Percentiles rank a stretch among this genome's conserved stretches.
These are phyloP conservation scores for Ernsta delagoae DNA, from an alignment of 2,888 invertebrate species.

Conservation along the genomic window DNA sequence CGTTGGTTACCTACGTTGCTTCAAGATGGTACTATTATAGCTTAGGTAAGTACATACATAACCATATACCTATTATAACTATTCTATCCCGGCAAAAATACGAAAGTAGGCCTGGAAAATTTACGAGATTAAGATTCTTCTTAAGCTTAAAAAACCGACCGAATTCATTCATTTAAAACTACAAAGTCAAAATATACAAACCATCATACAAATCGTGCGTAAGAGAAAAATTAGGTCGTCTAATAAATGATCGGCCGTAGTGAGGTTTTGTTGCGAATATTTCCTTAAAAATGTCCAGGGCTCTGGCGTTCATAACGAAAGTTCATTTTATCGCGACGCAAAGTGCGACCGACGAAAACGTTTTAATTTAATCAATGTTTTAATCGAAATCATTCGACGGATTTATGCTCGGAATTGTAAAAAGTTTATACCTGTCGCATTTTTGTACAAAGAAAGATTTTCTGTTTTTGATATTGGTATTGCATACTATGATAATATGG, in stretches of 20 bases:
- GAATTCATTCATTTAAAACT: too few species aligned
- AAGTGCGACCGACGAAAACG: neutral
- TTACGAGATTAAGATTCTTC: too few species aligned
- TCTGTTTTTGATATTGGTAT: too few species aligned
- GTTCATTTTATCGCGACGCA: conserved; percentile 7
- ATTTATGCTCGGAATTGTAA: neutral
- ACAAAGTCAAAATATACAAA: neutral
- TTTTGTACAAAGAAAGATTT: neutral
- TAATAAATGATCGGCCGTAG: conserved; percentile 9
- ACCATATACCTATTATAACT: too few species aligned
- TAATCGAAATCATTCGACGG: conserved; percentile 1
- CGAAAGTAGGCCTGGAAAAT: too few species aligned
- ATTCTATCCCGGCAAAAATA: too few species aligned
- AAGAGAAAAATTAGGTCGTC: conserved; percentile 22
- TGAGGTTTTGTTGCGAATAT: conserved; percentile 11
- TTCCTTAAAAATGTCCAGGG: conserved; percentile 1
- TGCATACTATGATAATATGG: too few species aligned
- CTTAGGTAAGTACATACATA: too few species aligned
- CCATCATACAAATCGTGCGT: neutral
- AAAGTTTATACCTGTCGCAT: neutral
- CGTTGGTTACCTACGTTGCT: too few species aligned
- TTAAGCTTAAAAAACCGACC: too few species aligned
- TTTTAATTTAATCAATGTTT: conserved; percentile 12
- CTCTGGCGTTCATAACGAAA: neutral
- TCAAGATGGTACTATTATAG: too few species aligned